A percentile compares a stretch with the other conserved stretches of the same genome.
phyloP scores from a whole-genome alignment of 2,797 vertebrate genomes.

The Micrastur ruficollis region DNA sequence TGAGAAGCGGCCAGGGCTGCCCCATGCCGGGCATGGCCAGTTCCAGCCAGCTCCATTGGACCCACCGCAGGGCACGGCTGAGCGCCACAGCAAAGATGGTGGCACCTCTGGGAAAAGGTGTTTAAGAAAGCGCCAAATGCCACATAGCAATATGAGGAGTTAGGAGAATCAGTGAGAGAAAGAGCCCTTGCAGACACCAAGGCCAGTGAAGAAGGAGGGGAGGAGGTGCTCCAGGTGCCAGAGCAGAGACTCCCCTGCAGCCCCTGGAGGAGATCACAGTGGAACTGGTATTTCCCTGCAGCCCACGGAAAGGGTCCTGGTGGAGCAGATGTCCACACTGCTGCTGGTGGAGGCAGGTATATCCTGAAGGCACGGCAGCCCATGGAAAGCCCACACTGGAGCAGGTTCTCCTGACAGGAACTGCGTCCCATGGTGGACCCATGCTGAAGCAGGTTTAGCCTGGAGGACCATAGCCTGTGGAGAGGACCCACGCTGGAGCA shows the following conservation, averaged over 20 bases:
- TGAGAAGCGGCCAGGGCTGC: background rate
- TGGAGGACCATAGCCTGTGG: background rate
- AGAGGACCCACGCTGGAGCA: background rate
- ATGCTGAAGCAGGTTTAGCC: background rate
- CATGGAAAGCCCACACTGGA: background rate
- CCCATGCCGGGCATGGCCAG: rapidly evolving
- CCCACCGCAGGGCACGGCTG: background rate
- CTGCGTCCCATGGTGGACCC: rapidly evolving
- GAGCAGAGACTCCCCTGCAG: background rate
- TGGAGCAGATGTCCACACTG: background rate
- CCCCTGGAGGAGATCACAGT: too few relatives aligned
- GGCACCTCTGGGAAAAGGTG: background rate
- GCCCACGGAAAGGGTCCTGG: background rate
- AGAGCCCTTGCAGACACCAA: background rate
- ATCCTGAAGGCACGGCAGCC: background rate
- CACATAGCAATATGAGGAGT: background rate
- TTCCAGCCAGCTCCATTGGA: rapidly evolving
- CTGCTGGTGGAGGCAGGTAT: rapidly evolving
- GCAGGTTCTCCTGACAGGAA: background rate
- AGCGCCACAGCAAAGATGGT: background rate
- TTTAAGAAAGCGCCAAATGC: background rate
- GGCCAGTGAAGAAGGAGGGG: background rate
- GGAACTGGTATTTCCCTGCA: background rate
- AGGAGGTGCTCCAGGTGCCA: rapidly evolving
- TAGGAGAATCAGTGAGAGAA: background rate